Evolutionary conservation across 2,797 vertebrate genomes (phyloP), one percentile per base, ranked within the genome.

Genomic region (Clarias pachynema): DNA sequence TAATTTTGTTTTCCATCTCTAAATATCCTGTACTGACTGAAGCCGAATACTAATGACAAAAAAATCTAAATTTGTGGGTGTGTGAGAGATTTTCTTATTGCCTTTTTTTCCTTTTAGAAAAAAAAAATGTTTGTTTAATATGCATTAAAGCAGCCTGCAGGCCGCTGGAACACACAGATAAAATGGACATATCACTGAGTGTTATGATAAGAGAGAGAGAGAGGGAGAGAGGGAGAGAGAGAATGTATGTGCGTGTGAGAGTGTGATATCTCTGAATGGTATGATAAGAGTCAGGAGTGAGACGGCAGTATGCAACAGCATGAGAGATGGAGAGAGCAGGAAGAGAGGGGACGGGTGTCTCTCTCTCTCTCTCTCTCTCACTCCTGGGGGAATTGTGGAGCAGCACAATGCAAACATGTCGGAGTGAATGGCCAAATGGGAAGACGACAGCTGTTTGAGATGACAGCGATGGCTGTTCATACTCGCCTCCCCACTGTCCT

Each of bases 381-480:
- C 86, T 84, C 57, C 92, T 92, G 91, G 89, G 92, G 90, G 93
- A 92, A 92, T 93, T 92, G 94, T 95, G 91, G 93, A 87, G 90
- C 87, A 92, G 93, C 93, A 95, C 95, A 95, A 95, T 94, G 93
- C 94, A 95, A 94, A 95, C 94, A 95, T 92, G 93, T 91, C 90
- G 87, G 89, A 90, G 87, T 95, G 93, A 95, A 95, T 94, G 90
- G 87, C 91, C 93, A 93, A 93, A 93, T 94, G 94, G 92, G 94
- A 95, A 95, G 93, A 92, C 92, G 95, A 95, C 95, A 96, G 95
- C 95, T 96, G 95, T 95, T 95, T 92, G 93, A 94, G 94, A 96
- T 95, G 95, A 95, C 95, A 94, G 94, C 92, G 91, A 95, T 96
- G 93, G 94, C 94, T 94, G 94, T 95, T 95, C 95, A 95, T 94